These are phyloP conservation scores for Mongoloraphidia duomilia DNA, from an alignment of 2,888 invertebrate genomes.

Conservation along the genomic window DNA sequence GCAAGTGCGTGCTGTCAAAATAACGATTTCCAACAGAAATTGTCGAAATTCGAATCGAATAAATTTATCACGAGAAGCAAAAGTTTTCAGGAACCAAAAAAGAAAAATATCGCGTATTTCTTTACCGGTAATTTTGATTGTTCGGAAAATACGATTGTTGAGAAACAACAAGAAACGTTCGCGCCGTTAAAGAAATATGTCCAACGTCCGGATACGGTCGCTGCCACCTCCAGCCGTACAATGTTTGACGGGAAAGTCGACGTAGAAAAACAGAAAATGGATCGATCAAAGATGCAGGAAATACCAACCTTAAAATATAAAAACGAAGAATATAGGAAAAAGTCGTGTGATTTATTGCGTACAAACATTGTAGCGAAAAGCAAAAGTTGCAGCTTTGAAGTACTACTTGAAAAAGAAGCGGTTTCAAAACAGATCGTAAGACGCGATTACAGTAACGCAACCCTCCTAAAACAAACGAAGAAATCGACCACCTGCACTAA, in stretches of 20 bases:
- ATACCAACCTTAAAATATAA: conserved; percentile 39
- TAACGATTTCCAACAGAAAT: conserved; percentile 26
- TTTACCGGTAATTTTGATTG: conserved; percentile 18
- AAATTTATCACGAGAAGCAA: conserved; percentile 13
- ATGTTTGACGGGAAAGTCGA: conserved; percentile 6
- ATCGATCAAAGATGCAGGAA: conserved; percentile 21
- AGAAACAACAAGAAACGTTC: conserved; percentile 10
- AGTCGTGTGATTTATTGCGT: conserved; percentile 33
- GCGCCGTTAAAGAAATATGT: no score
- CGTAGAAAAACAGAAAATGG: background rate
- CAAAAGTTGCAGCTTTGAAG: conserved; percentile 38
- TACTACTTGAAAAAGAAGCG: conserved; percentile 33
- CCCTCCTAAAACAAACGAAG: no score
- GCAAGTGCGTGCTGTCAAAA: conserved; percentile 15
- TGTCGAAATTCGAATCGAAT: conserved; percentile 26
- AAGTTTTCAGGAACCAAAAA: conserved; percentile 10
- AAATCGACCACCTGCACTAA: no score
- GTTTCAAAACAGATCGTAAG: conserved; percentile 28
- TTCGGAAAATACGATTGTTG: conserved; percentile 4
- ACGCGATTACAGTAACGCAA: no score
- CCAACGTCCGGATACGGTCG: background rate
- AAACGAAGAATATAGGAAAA: conserved; percentile 38
- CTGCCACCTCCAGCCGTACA: conserved; percentile 9
- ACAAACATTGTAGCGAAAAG: conserved; percentile 30
- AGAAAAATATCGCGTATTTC: conserved; percentile 26